Conservation (phyloP, 2,888 invertebrate genomes). For the Agelastica alni region DNA sequence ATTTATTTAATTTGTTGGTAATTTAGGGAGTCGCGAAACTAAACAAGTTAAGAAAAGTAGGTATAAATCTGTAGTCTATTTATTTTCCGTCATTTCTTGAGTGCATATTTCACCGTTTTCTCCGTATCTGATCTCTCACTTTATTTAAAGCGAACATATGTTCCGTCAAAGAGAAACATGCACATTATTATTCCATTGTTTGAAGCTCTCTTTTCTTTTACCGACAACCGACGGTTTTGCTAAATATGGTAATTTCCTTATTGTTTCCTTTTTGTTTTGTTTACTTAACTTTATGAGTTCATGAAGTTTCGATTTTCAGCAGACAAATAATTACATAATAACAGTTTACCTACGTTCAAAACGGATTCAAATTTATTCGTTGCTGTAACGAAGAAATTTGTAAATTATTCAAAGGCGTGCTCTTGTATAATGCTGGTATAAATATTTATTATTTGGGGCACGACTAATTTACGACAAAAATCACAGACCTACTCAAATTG, state of each 20-base stretch:
- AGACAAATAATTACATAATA: slow-evolving; percentile 24
- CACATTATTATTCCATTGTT: no score
- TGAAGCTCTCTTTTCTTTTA: slow-evolving; percentile 16
- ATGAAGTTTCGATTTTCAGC: slow-evolving; percentile 9
- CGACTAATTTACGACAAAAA: neutral
- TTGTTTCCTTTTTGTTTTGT: slow-evolving; percentile 23
- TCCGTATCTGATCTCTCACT: no score
- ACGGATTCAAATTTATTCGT: slow-evolving; percentile 23
- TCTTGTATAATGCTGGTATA: slow-evolving; percentile 2
- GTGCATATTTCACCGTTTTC: no score
- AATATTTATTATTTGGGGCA: slow-evolving; percentile 2
- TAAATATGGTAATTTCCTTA: slow-evolving; percentile 31
- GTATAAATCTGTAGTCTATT: no score
- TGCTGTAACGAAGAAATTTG: slow-evolving; percentile 1
- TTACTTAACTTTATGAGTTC: slow-evolving; percentile 12
- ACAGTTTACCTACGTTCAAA: neutral
- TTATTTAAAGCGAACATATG: no score
- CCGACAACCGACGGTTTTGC: no score
- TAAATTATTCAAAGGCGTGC: neutral
- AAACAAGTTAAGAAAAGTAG: no score
- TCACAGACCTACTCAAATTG: neutral
- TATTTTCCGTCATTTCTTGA: no score
- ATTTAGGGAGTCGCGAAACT: no score
- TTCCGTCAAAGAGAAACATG: no score
- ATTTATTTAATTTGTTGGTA: no score